phyloP scores from a whole-genome alignment of 2,113 vertebrate genomes.

The Toxotes chatareus region DNA sequence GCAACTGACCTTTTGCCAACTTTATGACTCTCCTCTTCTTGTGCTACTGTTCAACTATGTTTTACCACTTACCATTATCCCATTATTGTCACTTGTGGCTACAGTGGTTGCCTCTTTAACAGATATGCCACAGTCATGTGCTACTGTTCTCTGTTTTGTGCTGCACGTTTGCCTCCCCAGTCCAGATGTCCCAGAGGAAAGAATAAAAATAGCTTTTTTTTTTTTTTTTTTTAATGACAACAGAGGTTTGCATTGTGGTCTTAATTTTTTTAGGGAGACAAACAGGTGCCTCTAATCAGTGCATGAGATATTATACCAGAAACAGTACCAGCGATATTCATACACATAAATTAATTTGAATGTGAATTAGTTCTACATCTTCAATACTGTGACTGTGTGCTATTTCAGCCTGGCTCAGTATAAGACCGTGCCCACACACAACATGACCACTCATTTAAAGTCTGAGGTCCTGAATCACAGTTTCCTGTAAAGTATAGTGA shows the following conservation, averaged over 20 bases:
- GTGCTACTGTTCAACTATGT: neutral
- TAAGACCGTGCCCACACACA: too few relatives aligned
- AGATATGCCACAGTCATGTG: neutral
- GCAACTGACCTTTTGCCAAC: neutral
- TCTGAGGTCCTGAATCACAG: neutral
- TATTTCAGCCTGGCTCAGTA: neutral
- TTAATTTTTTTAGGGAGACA: neutral
- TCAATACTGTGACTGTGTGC: neutral
- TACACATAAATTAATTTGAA: neutral
- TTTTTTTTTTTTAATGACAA: neutral
- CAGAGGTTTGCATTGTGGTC: neutral
- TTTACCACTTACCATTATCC: neutral
- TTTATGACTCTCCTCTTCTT: neutral
- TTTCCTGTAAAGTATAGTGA: neutral
- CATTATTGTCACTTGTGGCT: neutral
- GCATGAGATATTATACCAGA: neutral
- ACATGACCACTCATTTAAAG: neutral
- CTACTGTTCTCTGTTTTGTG: neutral
- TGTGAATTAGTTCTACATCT: neutral
- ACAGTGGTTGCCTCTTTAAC: neutral
- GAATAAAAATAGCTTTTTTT: neutral
- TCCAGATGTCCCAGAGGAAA: neutral
- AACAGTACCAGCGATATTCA: neutral
- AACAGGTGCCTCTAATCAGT: neutral
- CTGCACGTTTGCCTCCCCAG: neutral